Evolutionary conservation across 2,797 vertebrate genomes (phyloP).

Genomic region (Epinephelus awoara): DNA sequence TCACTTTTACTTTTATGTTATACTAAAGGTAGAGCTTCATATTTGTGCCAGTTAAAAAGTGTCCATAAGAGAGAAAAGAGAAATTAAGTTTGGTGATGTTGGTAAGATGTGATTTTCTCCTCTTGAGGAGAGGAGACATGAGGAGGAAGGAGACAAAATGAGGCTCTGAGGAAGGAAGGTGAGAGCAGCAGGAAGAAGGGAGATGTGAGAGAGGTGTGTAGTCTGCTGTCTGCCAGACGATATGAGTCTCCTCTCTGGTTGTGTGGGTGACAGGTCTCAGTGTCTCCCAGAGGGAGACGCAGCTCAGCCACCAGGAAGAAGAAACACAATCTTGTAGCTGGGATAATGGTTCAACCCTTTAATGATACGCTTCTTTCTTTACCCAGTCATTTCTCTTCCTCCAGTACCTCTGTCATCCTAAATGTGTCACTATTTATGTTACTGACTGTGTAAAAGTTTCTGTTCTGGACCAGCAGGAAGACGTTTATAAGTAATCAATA

Average conservation of each 20-base stretch:
- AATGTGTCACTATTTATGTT: constrained; percentile 9
- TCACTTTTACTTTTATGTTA: no score
- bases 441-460: not conserved
- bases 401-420: constrained; percentile 6
- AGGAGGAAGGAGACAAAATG: constrained; percentile 22
- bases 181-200: constrained; percentile 27
- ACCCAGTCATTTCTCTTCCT: constrained; percentile 35
- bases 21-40: not conserved
- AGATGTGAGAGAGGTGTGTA: constrained; percentile 15
- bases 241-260: constrained; percentile 7
- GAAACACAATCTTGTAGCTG: constrained; percentile 15
- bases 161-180: constrained; percentile 16
- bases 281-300: constrained; percentile 36
- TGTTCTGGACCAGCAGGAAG: constrained; percentile 4
- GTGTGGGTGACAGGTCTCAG: constrained; percentile 36
- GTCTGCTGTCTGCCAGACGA: constrained; percentile 18
- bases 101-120: constrained; percentile 15
- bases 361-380: constrained; percentile 12
- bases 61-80: not conserved
- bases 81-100: constrained; percentile 17
- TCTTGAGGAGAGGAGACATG: constrained; percentile 14
- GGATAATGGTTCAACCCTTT: constrained; percentile 32
- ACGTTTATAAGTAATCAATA: constrained; percentile 14
- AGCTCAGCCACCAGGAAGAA: constrained; percentile 43
- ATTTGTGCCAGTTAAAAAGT: not conserved